These are phyloP conservation scores for Pristionchus entomophagus DNA, from an alignment of 2,888 invertebrate genomes.

Conservation along the genomic window DNA sequence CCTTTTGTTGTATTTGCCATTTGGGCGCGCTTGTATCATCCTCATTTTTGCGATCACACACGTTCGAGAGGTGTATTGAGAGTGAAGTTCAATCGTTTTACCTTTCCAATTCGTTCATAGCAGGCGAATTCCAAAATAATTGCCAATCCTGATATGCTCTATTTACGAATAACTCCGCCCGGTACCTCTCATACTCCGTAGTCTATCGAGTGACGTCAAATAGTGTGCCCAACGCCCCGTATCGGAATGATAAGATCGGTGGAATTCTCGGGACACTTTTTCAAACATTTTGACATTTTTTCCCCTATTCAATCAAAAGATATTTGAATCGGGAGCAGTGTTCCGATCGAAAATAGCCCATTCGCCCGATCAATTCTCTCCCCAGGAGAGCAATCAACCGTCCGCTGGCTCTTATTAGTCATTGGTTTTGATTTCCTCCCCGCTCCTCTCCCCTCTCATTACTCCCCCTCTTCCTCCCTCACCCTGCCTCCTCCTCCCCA, in stretches of 20 bases:
- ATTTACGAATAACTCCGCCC: too few species aligned
- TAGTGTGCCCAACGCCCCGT: neutral
- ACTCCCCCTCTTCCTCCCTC: neutral
- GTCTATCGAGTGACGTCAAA: neutral
- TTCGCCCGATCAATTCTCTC: constrained; percentile 18
- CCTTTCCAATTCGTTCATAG: too few species aligned
- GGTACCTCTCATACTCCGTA: neutral
- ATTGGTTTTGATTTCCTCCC: constrained; percentile 16
- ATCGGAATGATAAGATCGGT: neutral
- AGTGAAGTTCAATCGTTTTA: too few species aligned
- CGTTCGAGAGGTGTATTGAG: neutral
- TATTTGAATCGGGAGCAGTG: too few species aligned
- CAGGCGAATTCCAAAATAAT: too few species aligned
- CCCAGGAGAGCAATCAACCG: neutral
- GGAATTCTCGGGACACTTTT: neutral
- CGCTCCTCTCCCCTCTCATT: neutral
- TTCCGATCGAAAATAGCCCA: too few species aligned
- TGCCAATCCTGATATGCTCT: too few species aligned
- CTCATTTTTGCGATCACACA: neutral
- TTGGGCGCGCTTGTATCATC: too few species aligned
- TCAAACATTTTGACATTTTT: neutral
- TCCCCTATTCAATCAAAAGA: neutral
- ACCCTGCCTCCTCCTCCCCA: neutral
- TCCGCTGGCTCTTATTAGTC: constrained; percentile 27
- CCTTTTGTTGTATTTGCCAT: too few species aligned